A percentile compares a stretch with the other conserved stretches of the same genome.
Conservation (phyloP, 37 sponge, comb jelly and placozoan species). For the Chondrosia reniformis region DNA sequence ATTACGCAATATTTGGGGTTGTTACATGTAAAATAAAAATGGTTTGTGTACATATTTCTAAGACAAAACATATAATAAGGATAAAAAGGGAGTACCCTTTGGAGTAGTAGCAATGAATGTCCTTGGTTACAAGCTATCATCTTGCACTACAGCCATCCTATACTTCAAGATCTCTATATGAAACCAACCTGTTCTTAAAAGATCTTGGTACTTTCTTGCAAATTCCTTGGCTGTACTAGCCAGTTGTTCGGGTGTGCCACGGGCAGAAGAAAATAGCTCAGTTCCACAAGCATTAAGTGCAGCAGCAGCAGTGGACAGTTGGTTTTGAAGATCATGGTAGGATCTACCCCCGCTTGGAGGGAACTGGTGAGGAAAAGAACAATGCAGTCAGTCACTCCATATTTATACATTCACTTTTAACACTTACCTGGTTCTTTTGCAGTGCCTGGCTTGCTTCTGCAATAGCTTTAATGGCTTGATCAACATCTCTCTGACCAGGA, state of each 20-base stretch:
- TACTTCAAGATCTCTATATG: no score
- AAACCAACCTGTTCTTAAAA: conserved; percentile 40
- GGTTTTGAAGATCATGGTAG: conserved; percentile 80
- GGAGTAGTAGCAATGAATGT: no score
- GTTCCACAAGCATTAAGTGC: conserved; percentile 78
- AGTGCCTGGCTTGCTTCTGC: conserved; percentile 79
- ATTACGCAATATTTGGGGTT: neutral
- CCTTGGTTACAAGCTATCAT: no score
- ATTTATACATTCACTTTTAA: neutral
- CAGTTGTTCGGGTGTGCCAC: conserved; percentile 81
- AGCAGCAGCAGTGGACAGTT: conserved; percentile 79
- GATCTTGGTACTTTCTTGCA: conserved; percentile 61
- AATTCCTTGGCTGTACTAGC: conserved; percentile 78
- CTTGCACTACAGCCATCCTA: no score
- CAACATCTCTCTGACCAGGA: conserved; percentile 94
- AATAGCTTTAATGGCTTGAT: conserved; percentile 96
- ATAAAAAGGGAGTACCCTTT: no score
- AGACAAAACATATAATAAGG: no score
- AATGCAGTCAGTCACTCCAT: neutral
- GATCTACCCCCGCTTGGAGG: conserved; percentile 53
- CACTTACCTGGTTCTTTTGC: conserved; percentile 44
- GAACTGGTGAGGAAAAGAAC: conserved; percentile 29
- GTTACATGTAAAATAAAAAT: neutral
- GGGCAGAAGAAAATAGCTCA: conserved; percentile 81
- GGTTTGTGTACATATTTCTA: no score